Conservation (phyloP, 2,113 vertebrate genomes). For the Perca fluviatilis region DNA sequence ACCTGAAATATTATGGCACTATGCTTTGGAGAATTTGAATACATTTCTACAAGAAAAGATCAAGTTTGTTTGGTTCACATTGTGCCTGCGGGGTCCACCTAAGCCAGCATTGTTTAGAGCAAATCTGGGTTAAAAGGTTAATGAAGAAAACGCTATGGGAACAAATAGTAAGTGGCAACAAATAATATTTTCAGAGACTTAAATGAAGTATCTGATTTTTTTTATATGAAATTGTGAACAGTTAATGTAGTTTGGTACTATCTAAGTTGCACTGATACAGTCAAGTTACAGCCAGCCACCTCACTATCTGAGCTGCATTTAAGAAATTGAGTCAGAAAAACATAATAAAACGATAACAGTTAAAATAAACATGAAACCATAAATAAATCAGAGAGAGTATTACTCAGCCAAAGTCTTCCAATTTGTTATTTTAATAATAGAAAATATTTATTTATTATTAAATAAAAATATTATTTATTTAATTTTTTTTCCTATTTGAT, state of each 20-base stretch:
- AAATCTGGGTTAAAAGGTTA: neutral
- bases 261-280: neutral
- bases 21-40: neutral
- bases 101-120: neutral
- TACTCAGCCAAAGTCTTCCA: neutral
- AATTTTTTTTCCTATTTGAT: neutral
- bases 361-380: neutral
- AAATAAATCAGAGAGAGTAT: neutral
- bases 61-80: neutral
- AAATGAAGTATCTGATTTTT: neutral
- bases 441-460: too few relatives aligned
- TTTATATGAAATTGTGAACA: neutral
- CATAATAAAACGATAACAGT: neutral
- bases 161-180: neutral
- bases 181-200: neutral
- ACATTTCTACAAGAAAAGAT: neutral
- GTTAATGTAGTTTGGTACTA: neutral
- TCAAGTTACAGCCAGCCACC: neutral
- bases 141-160: neutral
- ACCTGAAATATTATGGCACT: neutral
- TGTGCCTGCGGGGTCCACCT: neutral
- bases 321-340: neutral
- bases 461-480: too few relatives aligned
- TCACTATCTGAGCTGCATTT: neutral
- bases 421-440: neutral